A percentile compares a stretch with the other conserved stretches of the same genome.
These are phyloP conservation scores for Idaea straminata DNA, from an alignment of 2,888 invertebrate species.

Conservation along the genomic window DNA sequence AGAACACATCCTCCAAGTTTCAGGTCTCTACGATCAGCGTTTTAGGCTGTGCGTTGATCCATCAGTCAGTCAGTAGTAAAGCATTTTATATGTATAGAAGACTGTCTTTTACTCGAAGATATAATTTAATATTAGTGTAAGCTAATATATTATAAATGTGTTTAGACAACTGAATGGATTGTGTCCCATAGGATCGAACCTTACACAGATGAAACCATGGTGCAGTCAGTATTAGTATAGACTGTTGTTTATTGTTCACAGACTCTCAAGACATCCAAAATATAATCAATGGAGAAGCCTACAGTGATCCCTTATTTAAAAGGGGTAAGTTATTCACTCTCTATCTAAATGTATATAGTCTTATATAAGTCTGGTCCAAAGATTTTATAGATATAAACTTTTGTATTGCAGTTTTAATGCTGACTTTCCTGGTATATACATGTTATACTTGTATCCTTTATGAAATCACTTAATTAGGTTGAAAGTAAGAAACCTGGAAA, in stretches of 20 bases:
- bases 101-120: too few relatives aligned
- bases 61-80: too few relatives aligned
- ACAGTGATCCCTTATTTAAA: conserved; percentile 46
- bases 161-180: not conserved
- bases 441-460: conserved; percentile 50
- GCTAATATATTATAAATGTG: not conserved
- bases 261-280: conserved; percentile 47
- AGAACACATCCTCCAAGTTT: too few relatives aligned
- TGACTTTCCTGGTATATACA: conserved; percentile 19
- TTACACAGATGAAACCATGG: too few relatives aligned
- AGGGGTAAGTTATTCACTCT: conserved; percentile 47
- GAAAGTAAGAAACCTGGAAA: not conserved
- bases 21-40: too few relatives aligned
- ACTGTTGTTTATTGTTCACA: conserved; percentile 33
- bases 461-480: conserved; percentile 10
- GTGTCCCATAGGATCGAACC: too few relatives aligned
- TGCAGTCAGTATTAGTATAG: too few relatives aligned
- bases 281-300: conserved; percentile 53
- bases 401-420: conserved; percentile 27
- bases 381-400: conserved; percentile 5
- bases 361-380: conserved; percentile 3
- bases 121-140: too few relatives aligned
- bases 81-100: too few relatives aligned
- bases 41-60: too few relatives aligned
- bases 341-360: not conserved